A percentile compares a stretch with the other conserved stretches of the same genome.
Conservation (phyloP, 2,113 vertebrate species). For the Trematomus loennbergii region DNA sequence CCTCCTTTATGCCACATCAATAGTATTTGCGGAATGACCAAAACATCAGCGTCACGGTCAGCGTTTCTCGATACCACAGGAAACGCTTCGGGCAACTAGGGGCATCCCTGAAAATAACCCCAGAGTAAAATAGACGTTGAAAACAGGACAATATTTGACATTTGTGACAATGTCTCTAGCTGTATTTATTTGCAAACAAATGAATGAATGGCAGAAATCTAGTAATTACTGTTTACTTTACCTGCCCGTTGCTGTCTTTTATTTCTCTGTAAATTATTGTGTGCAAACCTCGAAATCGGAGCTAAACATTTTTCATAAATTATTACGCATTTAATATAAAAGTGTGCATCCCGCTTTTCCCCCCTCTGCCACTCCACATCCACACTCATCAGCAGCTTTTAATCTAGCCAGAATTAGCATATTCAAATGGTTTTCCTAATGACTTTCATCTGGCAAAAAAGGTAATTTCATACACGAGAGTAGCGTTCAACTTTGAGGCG, state of each 20-base stretch:
- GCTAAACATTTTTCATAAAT: background rate
- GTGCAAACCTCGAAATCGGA: background rate
- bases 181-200: background rate
- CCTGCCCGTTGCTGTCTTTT: background rate
- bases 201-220: background rate
- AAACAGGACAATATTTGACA: background rate
- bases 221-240: background rate
- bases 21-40: constrained; percentile 10
- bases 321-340: constrained; percentile 34
- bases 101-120: background rate
- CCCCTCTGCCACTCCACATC: constrained; percentile 9
- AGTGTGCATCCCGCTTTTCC: constrained; percentile 22
- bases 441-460: constrained; percentile 72
- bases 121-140: background rate
- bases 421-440: constrained; percentile 80
- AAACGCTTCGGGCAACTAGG: background rate
- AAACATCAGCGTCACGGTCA: background rate
- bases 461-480: constrained; percentile 72
- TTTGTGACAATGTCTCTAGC: background rate
- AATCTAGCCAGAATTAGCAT: constrained; percentile 78
- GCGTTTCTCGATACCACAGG: background rate
- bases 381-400: constrained; percentile 78
- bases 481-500: constrained; percentile 64
- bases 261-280: background rate
- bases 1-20: background rate